Evolutionary conservation across 2,888 invertebrate species (phyloP).

Genomic region (Quadroppia sp.): DNA sequence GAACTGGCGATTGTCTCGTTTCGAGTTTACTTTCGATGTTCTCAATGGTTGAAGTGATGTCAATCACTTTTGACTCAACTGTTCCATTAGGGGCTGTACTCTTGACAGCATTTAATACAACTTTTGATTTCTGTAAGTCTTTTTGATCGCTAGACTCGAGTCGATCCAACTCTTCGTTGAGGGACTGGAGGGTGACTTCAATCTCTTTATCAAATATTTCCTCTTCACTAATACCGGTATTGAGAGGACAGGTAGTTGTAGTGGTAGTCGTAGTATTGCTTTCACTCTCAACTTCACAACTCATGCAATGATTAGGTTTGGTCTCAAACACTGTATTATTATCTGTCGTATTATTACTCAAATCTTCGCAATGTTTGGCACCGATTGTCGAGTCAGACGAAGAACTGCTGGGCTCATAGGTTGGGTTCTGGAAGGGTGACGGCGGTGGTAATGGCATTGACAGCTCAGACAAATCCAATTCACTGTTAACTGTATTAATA

Average conservation of each 20-base stretch:
- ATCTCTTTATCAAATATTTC: conserved; percentile 3
- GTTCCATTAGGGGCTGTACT: not conserved
- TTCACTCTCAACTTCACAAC: not conserved
- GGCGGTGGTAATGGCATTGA: conserved; percentile 21
- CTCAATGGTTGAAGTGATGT: not conserved
- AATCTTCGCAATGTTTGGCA: no score
- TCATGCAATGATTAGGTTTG: not conserved
- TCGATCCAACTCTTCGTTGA: conserved; percentile 26
- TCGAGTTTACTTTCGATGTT: conserved; percentile 3
- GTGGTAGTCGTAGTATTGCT: not conserved
- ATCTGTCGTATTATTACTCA: conserved; percentile 7
- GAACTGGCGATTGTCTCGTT: not conserved
- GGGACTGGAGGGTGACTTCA: conserved; percentile 25
- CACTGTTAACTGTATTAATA: not conserved
- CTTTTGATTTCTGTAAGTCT: not conserved
- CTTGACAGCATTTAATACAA: not conserved
- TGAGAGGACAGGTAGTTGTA: not conserved
- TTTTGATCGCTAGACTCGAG: not conserved
- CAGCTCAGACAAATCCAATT: conserved; percentile 11
- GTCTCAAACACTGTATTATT: not conserved
- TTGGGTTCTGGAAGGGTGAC: conserved; percentile 24
- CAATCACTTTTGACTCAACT: not conserved
- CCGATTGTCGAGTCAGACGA: not conserved
- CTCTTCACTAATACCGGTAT: conserved; percentile 18
- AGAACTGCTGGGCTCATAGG: not conserved